phyloP scores from a whole-genome alignment of 2,113 vertebrate genomes.

The Tauraco erythrolophus region DNA sequence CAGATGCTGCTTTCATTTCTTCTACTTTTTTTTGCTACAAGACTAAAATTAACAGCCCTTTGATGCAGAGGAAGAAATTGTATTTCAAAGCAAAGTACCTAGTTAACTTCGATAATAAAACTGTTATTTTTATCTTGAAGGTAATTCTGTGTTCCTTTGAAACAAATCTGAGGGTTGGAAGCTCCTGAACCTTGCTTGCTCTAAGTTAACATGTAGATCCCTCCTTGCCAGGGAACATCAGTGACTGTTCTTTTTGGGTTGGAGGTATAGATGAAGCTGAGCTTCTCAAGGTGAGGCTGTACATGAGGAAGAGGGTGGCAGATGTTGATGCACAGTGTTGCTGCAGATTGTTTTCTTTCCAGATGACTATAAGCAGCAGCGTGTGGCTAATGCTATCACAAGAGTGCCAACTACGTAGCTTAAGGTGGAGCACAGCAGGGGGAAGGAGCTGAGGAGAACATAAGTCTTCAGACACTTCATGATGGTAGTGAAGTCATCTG shows the following conservation, averaged over 20 bases:
- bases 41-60: constrained; percentile 35
- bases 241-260: not conserved
- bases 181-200: not conserved
- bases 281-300: not conserved
- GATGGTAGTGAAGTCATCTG: not conserved
- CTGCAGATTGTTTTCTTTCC: not conserved
- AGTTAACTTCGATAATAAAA: constrained; percentile 22
- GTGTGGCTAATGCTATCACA: not conserved
- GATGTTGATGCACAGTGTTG: accelerated
- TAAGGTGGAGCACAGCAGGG: not conserved
- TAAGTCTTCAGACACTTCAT: accelerated
- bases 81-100: constrained; percentile 49
- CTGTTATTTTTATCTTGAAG: not conserved
- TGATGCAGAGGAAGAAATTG: constrained; percentile 4
- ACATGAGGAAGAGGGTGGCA: accelerated
- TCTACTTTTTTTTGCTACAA: not conserved
- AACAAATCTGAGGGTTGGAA: not conserved
- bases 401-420: not conserved
- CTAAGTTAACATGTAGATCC: not conserved
- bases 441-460: not conserved
- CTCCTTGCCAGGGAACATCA: not conserved
- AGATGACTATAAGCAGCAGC: not conserved
- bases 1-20: constrained; percentile 60
- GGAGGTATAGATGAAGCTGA: not conserved
- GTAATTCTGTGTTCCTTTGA: constrained; percentile 28